A percentile compares a stretch with the other conserved stretches of the same genome.
phyloP scores from a whole-genome alignment of 2,113 vertebrate species.

The Esox niger region DNA sequence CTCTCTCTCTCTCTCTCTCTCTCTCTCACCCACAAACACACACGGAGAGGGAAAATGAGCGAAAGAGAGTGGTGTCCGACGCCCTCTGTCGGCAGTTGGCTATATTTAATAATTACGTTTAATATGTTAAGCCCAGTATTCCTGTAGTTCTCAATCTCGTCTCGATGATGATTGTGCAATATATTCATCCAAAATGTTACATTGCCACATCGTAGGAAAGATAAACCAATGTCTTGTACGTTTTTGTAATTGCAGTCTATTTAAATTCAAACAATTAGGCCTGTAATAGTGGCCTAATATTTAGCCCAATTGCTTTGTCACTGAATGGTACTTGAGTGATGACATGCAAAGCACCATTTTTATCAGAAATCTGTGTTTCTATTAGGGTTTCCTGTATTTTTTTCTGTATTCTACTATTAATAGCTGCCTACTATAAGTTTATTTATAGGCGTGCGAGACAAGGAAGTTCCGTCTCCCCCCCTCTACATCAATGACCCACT shows the following conservation, averaged over 20 bases:
- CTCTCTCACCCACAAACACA: conserved; percentile 4
- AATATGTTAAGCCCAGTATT: neutral
- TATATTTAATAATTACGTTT: fast-evolving
- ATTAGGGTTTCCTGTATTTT: conserved; percentile 55
- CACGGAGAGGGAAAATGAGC: neutral
- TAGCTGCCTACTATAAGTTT: conserved; percentile 57
- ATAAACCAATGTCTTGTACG: neutral
- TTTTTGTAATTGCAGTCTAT: too few relatives aligned
- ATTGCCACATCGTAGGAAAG: neutral
- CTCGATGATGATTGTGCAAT: too few relatives aligned
- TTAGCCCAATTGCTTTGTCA: too few relatives aligned
- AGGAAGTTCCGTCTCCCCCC: conserved; percentile 33
- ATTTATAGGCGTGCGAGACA: conserved; percentile 50
- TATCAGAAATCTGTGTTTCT: conserved; percentile 31
- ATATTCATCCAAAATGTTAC: neutral
- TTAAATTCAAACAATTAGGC: too few relatives aligned
- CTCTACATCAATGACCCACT: conserved; percentile 31
- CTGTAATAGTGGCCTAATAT: too few relatives aligned
- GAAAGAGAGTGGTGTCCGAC: conserved; percentile 24
- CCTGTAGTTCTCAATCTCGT: too few relatives aligned
- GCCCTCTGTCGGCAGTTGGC: conserved; percentile 59
- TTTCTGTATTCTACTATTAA: conserved; percentile 52
- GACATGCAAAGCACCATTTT: conserved; percentile 27
- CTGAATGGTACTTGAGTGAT: neutral
- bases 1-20: neutral